Evolutionary conservation across 2,888 invertebrate genomes (phyloP), one percentile per base, ranked within the genome.

Genomic region (Epirrhoe tristata): DNA sequence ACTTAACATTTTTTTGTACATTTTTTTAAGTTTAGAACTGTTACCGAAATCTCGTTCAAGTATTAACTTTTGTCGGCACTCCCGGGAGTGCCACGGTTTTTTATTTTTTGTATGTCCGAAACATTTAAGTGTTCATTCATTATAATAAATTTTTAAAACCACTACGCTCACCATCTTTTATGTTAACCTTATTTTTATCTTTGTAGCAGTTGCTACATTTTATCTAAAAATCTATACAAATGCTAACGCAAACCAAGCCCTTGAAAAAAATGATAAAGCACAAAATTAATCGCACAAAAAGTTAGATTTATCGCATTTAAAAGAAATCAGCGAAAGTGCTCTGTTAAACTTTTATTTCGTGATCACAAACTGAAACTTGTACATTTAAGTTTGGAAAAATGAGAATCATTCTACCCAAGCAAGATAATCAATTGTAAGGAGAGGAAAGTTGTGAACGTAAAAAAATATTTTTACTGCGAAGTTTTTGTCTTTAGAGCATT

Each of bases 331-430:
- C 77, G 81, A 83, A 85, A 88, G 86, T 83, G 83, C 81, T 86
- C 82, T 79, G 81, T 78, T 80, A 84, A 86, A 88, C 88, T 90
- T 91, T 88, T 86, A 87, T 90, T 90, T 89, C 86, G 85, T 84
- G 87, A 89, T 88, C 86, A 83, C 83, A 83, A 81, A 82, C 77
- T 76, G 77, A 88, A 91, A 92, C 91, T 91, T 91, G 85, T 90
- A 88, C 90, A 91, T 91, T 90, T 88, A 86, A 84, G 86, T 86
- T 86, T 81, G 83, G 81, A 88, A 90, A 88, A 89, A 88, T 84
- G 85, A 83, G 88, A 88, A 87, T 91, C 89, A 88, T 84, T 88
- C 84, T 74, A 81, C 84, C 84, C 76, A 82, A 84, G 83, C 84
- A 81, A 82, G 82, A 81, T 84, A 89, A 89, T 91, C 90, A 90